Percentiles rank a stretch among this genome's conserved stretches.
These are phyloP conservation scores for Lagocephalus sceleratus DNA, from an alignment of 2,797 vertebrate species.

Conservation along the genomic window DNA sequence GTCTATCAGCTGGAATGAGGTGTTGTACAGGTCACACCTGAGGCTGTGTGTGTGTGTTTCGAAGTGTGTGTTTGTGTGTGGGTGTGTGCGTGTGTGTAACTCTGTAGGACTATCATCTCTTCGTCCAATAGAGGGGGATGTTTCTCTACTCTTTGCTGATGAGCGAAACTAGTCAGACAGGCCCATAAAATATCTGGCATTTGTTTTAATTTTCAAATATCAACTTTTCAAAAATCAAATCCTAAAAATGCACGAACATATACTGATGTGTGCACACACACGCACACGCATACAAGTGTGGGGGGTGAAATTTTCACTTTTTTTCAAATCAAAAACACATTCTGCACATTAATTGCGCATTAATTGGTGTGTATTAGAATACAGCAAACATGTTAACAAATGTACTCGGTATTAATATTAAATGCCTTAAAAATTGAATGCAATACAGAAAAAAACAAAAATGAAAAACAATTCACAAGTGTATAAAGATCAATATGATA, in stretches of 20 bases:
- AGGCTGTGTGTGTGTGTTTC: constrained; percentile 31
- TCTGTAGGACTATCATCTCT: constrained; percentile 27
- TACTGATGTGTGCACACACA: no score
- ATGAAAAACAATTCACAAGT: not conserved
- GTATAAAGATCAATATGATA: no score
- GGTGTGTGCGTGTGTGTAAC: constrained; percentile 1
- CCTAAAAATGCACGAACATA: not conserved
- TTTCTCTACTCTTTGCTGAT: constrained; percentile 60
- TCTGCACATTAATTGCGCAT: not conserved
- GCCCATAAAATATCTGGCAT: constrained; percentile 9
- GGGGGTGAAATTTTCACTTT: no score
- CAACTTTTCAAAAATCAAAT: not conserved
- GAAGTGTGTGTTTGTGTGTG: constrained; percentile 8
- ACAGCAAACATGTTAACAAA: no score
- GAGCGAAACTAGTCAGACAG: not conserved
- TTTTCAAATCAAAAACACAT: not conserved
- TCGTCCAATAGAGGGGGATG: constrained; percentile 68
- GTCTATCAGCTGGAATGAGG: constrained; percentile 55
- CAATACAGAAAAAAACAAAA: not conserved
- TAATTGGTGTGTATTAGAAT: no score
- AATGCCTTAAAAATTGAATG: not conserved
- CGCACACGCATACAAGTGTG: no score
- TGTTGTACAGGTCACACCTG: constrained; percentile 59
- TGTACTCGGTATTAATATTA: no score
- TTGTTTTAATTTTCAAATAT: not conserved